Evolutionary conservation across 1,140 invertebrate genomes (phyloP).

Genomic region (Diprion similis): DNA sequence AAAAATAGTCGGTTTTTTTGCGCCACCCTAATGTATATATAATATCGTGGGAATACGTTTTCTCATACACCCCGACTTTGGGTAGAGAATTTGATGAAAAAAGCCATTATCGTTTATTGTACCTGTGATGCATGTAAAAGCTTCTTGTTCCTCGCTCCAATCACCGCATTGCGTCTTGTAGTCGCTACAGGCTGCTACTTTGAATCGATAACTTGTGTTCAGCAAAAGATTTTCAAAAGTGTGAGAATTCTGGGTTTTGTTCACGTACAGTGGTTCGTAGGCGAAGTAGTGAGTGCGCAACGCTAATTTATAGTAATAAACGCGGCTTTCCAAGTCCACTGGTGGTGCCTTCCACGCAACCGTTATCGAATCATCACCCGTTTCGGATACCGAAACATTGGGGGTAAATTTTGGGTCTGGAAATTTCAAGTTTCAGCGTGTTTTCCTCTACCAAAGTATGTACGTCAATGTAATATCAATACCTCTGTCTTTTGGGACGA

Average conservation of each 20-base stretch:
- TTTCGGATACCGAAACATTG: not conserved
- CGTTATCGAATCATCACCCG: not conserved
- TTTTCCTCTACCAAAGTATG: no score
- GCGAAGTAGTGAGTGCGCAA: not conserved
- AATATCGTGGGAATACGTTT: no score
- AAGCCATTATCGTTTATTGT: no score
- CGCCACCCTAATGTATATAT: no score
- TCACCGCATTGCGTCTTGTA: not conserved
- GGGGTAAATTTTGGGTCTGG: not conserved
- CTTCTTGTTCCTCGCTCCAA: not conserved
- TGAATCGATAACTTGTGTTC: not conserved
- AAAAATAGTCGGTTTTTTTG: no score
- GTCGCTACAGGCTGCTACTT: not conserved
- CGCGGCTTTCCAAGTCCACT: not conserved
- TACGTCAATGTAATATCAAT: no score
- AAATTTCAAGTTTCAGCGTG: not conserved
- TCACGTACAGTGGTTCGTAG: not conserved
- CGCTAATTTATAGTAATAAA: not conserved
- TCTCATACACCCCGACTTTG: no score
- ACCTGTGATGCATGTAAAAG: not conserved
- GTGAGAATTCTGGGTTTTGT: not conserved
- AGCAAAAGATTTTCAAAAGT: not conserved
- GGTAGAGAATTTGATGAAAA: no score
- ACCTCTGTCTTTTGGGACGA: no score
- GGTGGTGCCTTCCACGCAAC: not conserved